Evolutionary conservation across 2,113 vertebrate species (phyloP), one percentile per base, ranked within the genome.

Genomic region (Brienomyrus longianalis): DNA sequence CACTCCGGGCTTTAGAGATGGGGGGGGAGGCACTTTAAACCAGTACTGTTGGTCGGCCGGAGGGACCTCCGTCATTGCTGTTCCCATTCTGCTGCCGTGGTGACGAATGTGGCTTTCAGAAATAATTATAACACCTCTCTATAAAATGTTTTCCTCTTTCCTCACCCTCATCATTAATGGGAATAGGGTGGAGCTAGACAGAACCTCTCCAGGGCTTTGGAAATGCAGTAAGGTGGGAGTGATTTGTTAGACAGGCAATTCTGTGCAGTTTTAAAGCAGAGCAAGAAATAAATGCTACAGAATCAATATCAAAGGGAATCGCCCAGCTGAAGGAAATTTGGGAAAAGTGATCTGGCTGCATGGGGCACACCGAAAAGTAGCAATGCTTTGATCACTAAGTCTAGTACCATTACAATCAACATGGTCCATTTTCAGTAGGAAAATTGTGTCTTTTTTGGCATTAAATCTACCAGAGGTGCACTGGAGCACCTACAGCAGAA

Each of bases 241-340:
- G 86, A 93, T 94, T 95, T 94, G 91, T 94, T 92, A 92, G 91
- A 93, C 89, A 92, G 92, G 89, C 88, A 91, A 94, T 92, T 92
- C 89, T 91, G 89, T 91, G 93, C 93, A 92, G 91, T 93, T 93
- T 94, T 93, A 89, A 94, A 94, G 93, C 83, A 27, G 48, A 86
- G 87, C 13, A 86, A 93, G 94, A 93, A 93, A 94, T 94, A 94
- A 94, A 93, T 92, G 91, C 90, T 93, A 93, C 91, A 89, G 93
- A 95, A 96, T 96, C 94, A 83, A 95, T 95, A 93, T 91, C 90
- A 90, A 94, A 92, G 91, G 91, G 92, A 94, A 95, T 94, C 92
- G 93, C 92, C 91, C 88, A 47, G 86, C 93, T 92, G 92, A 86
- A 93, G 93, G 27, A 48, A 87, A 87, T 87, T 21, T 31, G 50